These are phyloP conservation scores for Danio jaintianensis DNA, from an alignment of 2,797 vertebrate species.

Conservation along the genomic window DNA sequence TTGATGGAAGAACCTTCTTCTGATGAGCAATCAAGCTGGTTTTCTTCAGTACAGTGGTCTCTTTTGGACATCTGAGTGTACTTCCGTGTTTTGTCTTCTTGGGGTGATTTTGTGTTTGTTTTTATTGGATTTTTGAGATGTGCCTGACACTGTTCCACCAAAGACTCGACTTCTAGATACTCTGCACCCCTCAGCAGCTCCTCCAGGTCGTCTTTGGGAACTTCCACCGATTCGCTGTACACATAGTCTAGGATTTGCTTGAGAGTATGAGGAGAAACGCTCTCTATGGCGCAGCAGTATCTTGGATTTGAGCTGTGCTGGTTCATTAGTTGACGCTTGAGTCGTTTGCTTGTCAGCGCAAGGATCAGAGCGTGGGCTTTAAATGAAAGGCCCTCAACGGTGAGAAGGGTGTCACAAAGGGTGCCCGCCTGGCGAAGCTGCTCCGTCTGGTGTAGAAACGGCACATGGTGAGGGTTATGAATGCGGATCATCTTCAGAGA, in stretches of 20 bases:
- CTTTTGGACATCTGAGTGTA: not conserved
- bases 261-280: conserved; percentile 79
- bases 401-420: conserved; percentile 82
- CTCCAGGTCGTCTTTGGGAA: conserved; percentile 75
- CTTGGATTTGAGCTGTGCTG: conserved; percentile 58
- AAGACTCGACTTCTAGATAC: conserved; percentile 75
- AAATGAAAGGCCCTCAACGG: conserved; percentile 77
- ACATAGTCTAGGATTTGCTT: conserved; percentile 83
- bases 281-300: conserved; percentile 72
- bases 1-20: conserved; percentile 13
- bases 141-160: conserved; percentile 79
- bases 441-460: conserved; percentile 80
- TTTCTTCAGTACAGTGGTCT: not conserved
- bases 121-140: conserved; percentile 64
- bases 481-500: conserved; percentile 76
- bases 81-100: conserved; percentile 10
- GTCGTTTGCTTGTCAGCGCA: conserved; percentile 79
- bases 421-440: conserved; percentile 75
- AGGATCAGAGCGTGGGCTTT: conserved; percentile 83
- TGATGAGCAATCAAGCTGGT: not conserved
- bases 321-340: conserved; percentile 71
- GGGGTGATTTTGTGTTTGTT: not conserved
- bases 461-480: conserved; percentile 79
- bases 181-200: conserved; percentile 78
- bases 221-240: conserved; percentile 79